Evolutionary conservation across 1,140 invertebrate genomes (phyloP), one percentile per base, ranked within the genome.

Genomic region (Zophobas atratus): DNA sequence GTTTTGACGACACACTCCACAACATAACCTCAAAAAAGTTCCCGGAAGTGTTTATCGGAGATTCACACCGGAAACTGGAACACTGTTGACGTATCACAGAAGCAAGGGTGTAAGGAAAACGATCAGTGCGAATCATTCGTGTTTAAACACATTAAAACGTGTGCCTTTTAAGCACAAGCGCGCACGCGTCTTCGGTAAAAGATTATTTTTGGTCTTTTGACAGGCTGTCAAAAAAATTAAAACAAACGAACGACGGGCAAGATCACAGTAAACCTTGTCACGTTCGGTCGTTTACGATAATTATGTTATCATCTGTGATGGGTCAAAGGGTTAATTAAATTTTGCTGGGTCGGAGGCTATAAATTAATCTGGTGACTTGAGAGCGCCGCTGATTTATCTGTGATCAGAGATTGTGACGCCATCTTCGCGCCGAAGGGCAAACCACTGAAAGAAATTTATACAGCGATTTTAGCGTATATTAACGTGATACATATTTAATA

Each of bases 281-380:
- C 39, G 39, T n/a, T 0, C 2, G 33, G 43, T 67, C 43, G 33
- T 46, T 57, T 20, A 41, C 3, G 60, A 67, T 67, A 43, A 67
- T 67, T 67, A n/a, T 43, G 60, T 67, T 67, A 67, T 67, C 60
- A 8, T 41, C 38, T 57, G 55, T 36, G 35, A 57, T 57, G 34
- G 60, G 60, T 38, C 60, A 67, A 67, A 67, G 38, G 60, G 60
- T 67, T 67, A 46, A 67, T 67, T 41, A 67, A 67, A 67, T 67
- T 60, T 67, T 67, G 60, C 39, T n/a, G n/a, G 60, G 38, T 67
- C 60, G 60, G 20, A 41, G 39, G 60, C 60, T n/a, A 67, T 67
- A 67, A 67, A 67, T 67, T 67, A 3, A 67, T 67, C 60, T 41
- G 3, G 20, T 20, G 39, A 41, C 3, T 33, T 5, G 38, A 67